Base-by-base conservation (phyloP, 2,888 invertebrate species). In the Archips xylosteana region DNA sequence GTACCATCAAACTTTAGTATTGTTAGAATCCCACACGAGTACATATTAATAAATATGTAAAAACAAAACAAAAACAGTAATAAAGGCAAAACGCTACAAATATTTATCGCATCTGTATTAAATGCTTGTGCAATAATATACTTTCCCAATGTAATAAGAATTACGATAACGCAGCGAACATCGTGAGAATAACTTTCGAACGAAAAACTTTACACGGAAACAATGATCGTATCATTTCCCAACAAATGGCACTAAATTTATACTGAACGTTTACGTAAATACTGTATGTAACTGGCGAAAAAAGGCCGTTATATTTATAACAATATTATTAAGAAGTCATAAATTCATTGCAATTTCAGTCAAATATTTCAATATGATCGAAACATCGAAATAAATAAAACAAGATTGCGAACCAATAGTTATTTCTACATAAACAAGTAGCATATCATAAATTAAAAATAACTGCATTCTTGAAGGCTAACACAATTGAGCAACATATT, bases 171-270 rank as follows among this genome's bases (percentile, higher is more conserved):
- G 42, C 45, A 34, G 54, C 42, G 8, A 32, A 63, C 64, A 74
- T 69, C 74, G 74, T 74, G 74, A 61, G 74, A 64, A 65, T 65
- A 64, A 74, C 60, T 74, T 74, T 69, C 49, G 61, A 51, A 57
- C 57, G 57, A 10, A 51, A 23, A 64, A 13, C 39, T 51, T 54
- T 39, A 61, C 36, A 1, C 15, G 67, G 57, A 32, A 51, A 67
- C 36, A 72, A 36, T 49, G 9, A 36, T 67, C 63, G 62, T 71
- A n/a, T 51, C 65, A 51, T 51, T 64, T 59, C 59, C 64, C 57
- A 63, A 62, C 36, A 61, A 71, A 73, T 73, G 73, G 73, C 73
- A 73, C 73, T 73, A 42, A 68, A 62, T 71, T 73, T 73, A 68
- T 73, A 73, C 68, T 68, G 49, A 68, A 49, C 39, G 15, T 63